phyloP scores from a whole-genome alignment of 2,113 vertebrate genomes.

The Cromileptes altivelis region DNA sequence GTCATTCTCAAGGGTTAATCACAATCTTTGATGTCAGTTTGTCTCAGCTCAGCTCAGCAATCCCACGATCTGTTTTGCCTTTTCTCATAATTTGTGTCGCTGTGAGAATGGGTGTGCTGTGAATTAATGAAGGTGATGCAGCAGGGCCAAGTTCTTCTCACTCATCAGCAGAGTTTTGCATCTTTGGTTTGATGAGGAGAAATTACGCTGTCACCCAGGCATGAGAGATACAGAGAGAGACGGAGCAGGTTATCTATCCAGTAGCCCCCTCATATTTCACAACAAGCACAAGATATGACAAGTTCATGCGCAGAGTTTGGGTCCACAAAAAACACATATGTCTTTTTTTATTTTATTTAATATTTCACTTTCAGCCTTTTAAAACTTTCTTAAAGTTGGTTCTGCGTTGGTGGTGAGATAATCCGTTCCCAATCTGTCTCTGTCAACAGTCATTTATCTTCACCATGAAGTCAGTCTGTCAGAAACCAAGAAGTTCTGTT shows the following conservation, averaged over 20 bases:
- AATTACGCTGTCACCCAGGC: slow-evolving; percentile 43
- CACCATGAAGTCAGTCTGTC: too few relatives aligned
- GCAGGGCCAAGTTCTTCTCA: not conserved
- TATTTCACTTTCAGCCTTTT: not conserved
- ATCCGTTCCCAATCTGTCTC: too few relatives aligned
- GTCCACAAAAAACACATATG: slow-evolving; percentile 7
- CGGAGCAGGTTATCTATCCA: slow-evolving; percentile 13
- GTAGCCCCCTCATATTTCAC: slow-evolving; percentile 2
- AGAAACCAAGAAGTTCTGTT: too few relatives aligned
- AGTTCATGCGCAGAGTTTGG: slow-evolving; percentile 12
- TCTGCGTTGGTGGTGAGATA: not conserved
- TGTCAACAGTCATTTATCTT: too few relatives aligned
- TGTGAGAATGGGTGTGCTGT: slow-evolving; percentile 4
- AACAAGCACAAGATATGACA: slow-evolving; percentile 33
- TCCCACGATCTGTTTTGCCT: slow-evolving; percentile 11
- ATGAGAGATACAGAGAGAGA: slow-evolving; percentile 8
- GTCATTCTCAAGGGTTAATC: slow-evolving; percentile 36
- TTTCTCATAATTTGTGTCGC: slow-evolving; percentile 18
- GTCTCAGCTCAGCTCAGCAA: slow-evolving; percentile 52
- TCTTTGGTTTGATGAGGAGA: slow-evolving; percentile 36
- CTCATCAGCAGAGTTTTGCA: slow-evolving; percentile 11
- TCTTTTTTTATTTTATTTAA: too few relatives aligned
- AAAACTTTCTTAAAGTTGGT: not conserved
- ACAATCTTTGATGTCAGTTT: slow-evolving; percentile 45
- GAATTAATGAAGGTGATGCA: slow-evolving; percentile 43